Conservation (phyloP, 37 sponge, comb jelly and placozoan genomes). For the Aphrocallistes beatrix region DNA sequence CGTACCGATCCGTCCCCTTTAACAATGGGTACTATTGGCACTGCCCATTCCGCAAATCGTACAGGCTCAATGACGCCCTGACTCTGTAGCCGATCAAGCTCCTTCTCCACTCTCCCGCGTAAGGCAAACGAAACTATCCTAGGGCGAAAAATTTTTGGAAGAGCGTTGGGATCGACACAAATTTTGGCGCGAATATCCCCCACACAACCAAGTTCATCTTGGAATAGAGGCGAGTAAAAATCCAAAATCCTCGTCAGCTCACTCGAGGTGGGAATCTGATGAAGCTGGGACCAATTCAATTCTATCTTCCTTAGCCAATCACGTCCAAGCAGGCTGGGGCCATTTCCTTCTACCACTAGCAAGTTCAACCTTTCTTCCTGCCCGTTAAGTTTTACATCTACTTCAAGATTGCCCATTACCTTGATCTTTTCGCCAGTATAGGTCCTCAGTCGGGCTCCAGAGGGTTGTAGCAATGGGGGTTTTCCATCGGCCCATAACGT, state of each 20-base stretch:
- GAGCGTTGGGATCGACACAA: constrained; percentile 17
- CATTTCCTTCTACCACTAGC: constrained; percentile 26
- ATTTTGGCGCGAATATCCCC: constrained; percentile 3
- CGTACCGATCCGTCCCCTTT: constrained; percentile 27
- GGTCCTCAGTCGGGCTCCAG: constrained; percentile 21
- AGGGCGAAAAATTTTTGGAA: constrained; percentile 9
- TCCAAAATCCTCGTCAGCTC: no score
- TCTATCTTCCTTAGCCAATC: background rate
- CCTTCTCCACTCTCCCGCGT: constrained; percentile 12
- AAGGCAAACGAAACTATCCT: background rate
- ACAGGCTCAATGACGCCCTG: constrained; percentile 25
- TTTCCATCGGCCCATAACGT: no score
- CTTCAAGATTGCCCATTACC: constrained; percentile 20
- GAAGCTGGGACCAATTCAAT: constrained; percentile 18
- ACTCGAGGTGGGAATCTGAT: background rate
- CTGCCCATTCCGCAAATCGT: constrained; percentile 29
- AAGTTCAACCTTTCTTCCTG: constrained; percentile 19
- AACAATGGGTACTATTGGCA: constrained; percentile 33
- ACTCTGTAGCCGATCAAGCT: background rate
- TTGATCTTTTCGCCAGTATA: constrained; percentile 26
- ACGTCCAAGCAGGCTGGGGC: no score
- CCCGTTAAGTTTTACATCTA: background rate
- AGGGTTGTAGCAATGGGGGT: background rate
- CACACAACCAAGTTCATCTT: constrained; percentile 15
- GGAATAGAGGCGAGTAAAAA: constrained; percentile 4